Conservation (phyloP, 2,888 invertebrate species). For the Metalampra italica region DNA sequence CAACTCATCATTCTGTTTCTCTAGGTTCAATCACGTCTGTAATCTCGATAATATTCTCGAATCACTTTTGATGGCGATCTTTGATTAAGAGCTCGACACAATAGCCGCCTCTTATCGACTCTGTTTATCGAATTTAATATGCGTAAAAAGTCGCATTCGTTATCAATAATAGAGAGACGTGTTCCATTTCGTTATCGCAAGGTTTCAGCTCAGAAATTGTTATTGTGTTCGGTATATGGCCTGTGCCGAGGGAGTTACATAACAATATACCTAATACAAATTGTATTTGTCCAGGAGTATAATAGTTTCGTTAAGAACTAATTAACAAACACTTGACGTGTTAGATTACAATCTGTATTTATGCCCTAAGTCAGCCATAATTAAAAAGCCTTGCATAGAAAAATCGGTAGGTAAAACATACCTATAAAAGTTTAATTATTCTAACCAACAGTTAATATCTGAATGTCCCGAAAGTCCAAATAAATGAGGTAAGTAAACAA, state of each 20-base stretch:
- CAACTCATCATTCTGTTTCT: too few relatives aligned
- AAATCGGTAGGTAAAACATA: too few relatives aligned
- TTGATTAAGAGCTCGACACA: conserved; percentile 68
- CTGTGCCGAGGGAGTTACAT: conserved; percentile 42
- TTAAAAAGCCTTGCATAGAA: too few relatives aligned
- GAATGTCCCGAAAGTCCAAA: too few relatives aligned
- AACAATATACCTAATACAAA: conserved; percentile 1
- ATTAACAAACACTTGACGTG: too few relatives aligned
- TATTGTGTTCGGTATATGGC: conserved; percentile 67
- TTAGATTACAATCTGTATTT: too few relatives aligned
- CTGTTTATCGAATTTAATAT: conserved; percentile 71
- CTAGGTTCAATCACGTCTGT: conserved; percentile 23
- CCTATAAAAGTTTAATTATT: too few relatives aligned
- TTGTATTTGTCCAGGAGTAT: background rate
- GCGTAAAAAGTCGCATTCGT: conserved; percentile 67
- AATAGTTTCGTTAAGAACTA: background rate
- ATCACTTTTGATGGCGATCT: conserved; percentile 68
- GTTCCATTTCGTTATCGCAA: conserved; percentile 69
- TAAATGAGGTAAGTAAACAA: too few relatives aligned
- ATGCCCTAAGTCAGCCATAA: too few relatives aligned
- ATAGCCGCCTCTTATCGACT: conserved; percentile 54
- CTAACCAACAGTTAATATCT: too few relatives aligned
- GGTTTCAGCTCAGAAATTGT: conserved; percentile 54
- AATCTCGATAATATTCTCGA: conserved; percentile 43
- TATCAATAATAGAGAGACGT: conserved; percentile 47